Evolutionary conservation across 1,140 invertebrate genomes (phyloP), one percentile per base, ranked within the genome.

Genomic region (Bombus waltoni): DNA sequence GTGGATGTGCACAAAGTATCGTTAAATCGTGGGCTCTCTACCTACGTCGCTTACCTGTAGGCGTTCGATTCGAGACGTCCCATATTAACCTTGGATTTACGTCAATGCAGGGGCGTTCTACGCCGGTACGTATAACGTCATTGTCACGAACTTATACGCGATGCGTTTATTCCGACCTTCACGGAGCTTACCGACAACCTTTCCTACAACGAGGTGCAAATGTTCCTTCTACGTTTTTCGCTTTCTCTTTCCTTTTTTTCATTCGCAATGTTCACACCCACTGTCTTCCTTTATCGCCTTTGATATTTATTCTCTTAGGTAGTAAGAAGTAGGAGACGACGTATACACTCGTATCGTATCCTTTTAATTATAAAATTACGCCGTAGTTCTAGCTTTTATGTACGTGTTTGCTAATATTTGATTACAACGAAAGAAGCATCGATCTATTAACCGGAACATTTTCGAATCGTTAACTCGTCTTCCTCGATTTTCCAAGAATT

Each of bases 81-180:
- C 83, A 86, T 75, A 86, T 85, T 88, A 89, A 91, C 83, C 86
- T 91, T 91, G 90, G 77, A 70, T 88, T 86, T 91, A 89, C 88
- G 90, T 89, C 87, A 91, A 89, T 91, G 90, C 88, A 91, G 90
- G 73, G 89, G 85, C 83, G 88, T 84, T 83, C 81, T 81, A 71
- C 81, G 74, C 66, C 59, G 77, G 53, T 70, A 78, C 87, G 65
- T 83, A 78, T 80, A 89, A 89, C 88, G 86, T 89, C 83, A 89
- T 90, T 89, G 81, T 84, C 81, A 65, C 85, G 85, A 90, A 87
- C 75, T 87, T 66, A 57, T 81, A n/a, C 78, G 78, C 88, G 85
- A 90, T 89, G 74, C 80, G 87, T 88, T 89, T 85, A 81, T 75
- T 57, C 32, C 57, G 70, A 86, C 74, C 81, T 89, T 90, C 75